Evolutionary conservation across 2,888 invertebrate species (phyloP), one percentile per base, ranked within the genome.

Genomic region (Caenorhabditis plicata): DNA sequence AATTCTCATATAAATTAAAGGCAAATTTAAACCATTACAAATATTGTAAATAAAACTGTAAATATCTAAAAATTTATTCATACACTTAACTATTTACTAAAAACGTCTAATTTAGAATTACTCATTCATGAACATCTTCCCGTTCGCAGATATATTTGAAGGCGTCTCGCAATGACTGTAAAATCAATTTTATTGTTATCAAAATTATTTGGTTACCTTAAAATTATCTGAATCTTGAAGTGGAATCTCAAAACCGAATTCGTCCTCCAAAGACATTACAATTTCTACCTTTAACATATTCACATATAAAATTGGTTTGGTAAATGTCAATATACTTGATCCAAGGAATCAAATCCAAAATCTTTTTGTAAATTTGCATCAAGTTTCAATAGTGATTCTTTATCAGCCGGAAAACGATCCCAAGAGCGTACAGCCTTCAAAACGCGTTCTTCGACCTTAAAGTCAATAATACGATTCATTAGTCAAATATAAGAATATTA

Each of bases 261-360:
- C 96, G 85, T 96, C 96, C 84, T 98, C 96, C 87, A 98, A 91
- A 0, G 94, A 93, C 94, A 96, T 96, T 68, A 96, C 92, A 48
- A 98, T 89, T 85, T 98, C 96, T 41, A 98, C 95, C 84, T 69
- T 39, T 32, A 68, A 43, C 23, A n/a, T n/a, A n/a, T 47, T 23
- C 23, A 11, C 13, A 39, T 5, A 42, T 40, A 11, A 42, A 22
- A 19, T 19, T 44, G 3, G 15, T 25, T 23, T 29, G 29, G 11
- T 29, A 17, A n/a, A 9, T 33, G 5, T 33, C 9, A 5, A 45
- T 26, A 46, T 36, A 71, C 72, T 46, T 72, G 70, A 48, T 73
- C 73, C 19, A 73, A 58, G 3, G 73, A 73, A 39, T 72, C 72
- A 45, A 73, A 71, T 8, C 73, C 73, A 29, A 73, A 58, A 39